phyloP scores from a whole-genome alignment of 2,113 vertebrate genomes.

The Rhegmatorhina hoffmannsi region DNA sequence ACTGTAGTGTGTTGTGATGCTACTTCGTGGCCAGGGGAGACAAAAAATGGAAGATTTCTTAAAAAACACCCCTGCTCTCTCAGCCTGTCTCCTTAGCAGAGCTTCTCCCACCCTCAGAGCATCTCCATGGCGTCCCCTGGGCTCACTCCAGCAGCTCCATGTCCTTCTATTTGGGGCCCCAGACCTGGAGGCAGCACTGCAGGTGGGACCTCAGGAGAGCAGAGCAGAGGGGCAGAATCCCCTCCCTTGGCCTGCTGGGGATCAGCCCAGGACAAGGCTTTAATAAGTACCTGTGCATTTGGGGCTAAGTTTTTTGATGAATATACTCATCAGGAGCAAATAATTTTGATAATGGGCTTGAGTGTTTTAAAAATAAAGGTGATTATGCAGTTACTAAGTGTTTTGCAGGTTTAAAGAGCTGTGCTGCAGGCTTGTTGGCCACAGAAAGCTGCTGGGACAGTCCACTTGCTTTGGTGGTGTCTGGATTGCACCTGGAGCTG shows the following conservation, averaged over 20 bases:
- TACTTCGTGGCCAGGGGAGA: not conserved
- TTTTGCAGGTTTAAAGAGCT: not conserved
- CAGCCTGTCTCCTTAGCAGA: not conserved
- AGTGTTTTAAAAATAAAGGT: not conserved
- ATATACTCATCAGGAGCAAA: not conserved
- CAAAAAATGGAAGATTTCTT: not conserved
- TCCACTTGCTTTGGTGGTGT: not conserved
- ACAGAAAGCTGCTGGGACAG: not conserved
- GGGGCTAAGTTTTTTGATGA: too few species aligned
- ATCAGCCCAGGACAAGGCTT: not conserved
- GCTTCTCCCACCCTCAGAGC: not conserved
- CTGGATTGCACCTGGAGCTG: not conserved
- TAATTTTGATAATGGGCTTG: not conserved
- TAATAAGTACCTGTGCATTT: not conserved
- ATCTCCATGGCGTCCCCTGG: not conserved
- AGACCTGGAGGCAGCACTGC: not conserved
- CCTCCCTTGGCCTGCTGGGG: not conserved
- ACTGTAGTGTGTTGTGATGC: not conserved
- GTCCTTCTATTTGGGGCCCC: not conserved
- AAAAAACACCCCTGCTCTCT: not conserved
- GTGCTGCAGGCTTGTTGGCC: not conserved
- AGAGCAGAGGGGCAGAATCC: not conserved
- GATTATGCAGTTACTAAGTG: not conserved
- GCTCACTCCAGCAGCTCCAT: not conserved
- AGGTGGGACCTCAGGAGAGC: not conserved